Conservation (phyloP, 1,140 invertebrate genomes). For the Panulirus ornatus region DNA sequence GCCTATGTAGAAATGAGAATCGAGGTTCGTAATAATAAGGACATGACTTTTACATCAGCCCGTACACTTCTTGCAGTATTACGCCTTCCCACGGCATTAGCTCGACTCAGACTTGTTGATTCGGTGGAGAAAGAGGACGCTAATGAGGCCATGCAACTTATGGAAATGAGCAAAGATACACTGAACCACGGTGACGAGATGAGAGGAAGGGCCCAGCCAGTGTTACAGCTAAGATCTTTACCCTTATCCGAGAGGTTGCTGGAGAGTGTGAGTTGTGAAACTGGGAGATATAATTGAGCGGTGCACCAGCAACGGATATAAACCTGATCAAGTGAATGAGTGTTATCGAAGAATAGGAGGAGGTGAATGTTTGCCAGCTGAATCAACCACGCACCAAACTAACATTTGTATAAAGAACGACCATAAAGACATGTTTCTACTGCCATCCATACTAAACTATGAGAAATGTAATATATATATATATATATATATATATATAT, state of each 20-base stretch:
- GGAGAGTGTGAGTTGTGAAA: constrained; percentile 83
- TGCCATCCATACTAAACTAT: no score
- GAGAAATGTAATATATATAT: no score
- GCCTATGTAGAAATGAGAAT: constrained; percentile 96
- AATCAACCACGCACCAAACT: constrained; percentile 91
- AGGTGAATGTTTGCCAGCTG: constrained; percentile 96
- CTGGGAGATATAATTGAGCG: constrained; percentile 90
- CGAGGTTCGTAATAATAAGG: constrained; percentile 92
- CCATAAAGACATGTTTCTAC: no score
- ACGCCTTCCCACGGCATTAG: constrained; percentile 94
- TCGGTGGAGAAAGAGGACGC: constrained; percentile 94
- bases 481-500: no score
- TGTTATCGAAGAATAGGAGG: constrained; percentile 97
- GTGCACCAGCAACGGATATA: constrained; percentile 93
- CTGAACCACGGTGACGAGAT: constrained; percentile 82
- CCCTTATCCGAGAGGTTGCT: constrained; percentile 89
- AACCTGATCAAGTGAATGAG: constrained; percentile 84
- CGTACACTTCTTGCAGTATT: constrained; percentile 95
- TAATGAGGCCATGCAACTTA: constrained; percentile 94
- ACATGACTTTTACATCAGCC: constrained; percentile 97
- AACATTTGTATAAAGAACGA: constrained; percentile 23
- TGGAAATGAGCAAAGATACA: constrained; percentile 97
- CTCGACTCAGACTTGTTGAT: constrained; percentile 75
- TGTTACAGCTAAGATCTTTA: constrained; percentile 90
- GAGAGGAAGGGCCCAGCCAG: constrained; percentile 81